Evolutionary conservation across 2,888 invertebrate genomes (phyloP).

Genomic region (Exephanes ischioxanthus): DNA sequence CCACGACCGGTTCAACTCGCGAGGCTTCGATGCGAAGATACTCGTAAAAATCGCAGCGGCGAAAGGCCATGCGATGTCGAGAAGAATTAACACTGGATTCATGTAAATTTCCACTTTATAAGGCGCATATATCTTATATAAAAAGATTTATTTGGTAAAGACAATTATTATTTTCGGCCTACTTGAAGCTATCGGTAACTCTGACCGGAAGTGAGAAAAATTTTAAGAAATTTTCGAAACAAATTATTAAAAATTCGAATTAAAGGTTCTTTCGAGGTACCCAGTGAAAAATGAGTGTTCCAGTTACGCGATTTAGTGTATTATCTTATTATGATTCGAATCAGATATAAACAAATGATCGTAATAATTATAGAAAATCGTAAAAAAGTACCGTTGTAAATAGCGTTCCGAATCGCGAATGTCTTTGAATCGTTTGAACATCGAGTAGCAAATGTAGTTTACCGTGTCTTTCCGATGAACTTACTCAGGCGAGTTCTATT

Average conservation of each 20-base stretch:
- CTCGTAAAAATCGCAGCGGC: background rate
- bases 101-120: background rate
- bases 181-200: background rate
- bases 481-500: background rate
- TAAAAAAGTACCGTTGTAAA: background rate
- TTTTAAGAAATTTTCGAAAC: background rate
- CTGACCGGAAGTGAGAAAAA: background rate
- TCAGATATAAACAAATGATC: no score
- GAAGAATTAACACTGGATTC: background rate
- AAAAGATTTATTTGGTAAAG: no score
- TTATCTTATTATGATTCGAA: no score
- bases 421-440: background rate
- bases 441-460: background rate
- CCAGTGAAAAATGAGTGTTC: background rate
- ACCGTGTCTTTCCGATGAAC: background rate
- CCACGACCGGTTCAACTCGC: slow-evolving; percentile 31
- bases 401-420: background rate
- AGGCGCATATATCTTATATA: background rate
- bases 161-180: background rate
- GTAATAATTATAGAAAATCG: no score
- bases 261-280: background rate
- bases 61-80: background rate
- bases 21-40: background rate
- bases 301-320: no score
- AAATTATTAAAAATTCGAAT: background rate